These are phyloP conservation scores for Dufourea novaeangliae DNA, from an alignment of 1,140 invertebrate genomes.

Conservation along the genomic window DNA sequence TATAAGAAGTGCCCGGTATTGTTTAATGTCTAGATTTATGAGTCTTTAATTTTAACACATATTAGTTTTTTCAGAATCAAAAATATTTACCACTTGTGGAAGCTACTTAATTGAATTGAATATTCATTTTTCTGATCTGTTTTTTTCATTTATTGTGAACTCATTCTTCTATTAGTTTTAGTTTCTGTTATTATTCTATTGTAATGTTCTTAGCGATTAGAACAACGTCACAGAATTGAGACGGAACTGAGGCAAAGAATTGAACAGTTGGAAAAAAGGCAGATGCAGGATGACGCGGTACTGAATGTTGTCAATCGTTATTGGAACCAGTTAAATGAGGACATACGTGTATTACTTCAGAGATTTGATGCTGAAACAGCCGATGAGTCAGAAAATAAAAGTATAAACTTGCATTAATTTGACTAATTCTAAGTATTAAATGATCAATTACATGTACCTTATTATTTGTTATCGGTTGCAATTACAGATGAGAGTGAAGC, in stretches of 20 bases:
- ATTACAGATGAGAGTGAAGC: slow-evolving; percentile 96
- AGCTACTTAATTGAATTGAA: not conserved
- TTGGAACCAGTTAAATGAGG: slow-evolving; percentile 99
- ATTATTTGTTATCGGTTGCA: not conserved
- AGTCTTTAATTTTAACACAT: not conserved
- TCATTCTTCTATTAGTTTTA: slow-evolving; percentile 1
- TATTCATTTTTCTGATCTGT: not conserved
- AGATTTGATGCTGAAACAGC: slow-evolving; percentile 98
- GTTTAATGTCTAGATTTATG: not conserved
- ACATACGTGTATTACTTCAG: slow-evolving; percentile 95
- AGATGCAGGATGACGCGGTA: slow-evolving; percentile 98
- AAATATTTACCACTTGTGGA: not conserved
- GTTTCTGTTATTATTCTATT: slow-evolving; percentile 11
- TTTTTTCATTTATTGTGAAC: not conserved
- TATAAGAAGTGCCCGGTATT: not conserved
- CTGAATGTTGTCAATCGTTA: slow-evolving; percentile 98
- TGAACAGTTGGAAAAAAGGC: slow-evolving; percentile 97
- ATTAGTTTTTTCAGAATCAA: not conserved
- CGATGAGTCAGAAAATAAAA: slow-evolving; percentile 97
- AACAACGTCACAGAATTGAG: slow-evolving; percentile 94
- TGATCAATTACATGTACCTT: not conserved
- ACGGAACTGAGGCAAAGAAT: slow-evolving; percentile 95
- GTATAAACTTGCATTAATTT: slow-evolving; percentile 81
- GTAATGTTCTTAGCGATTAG: slow-evolving; percentile 86
- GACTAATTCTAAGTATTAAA: not conserved